Evolutionary conservation across 37 sponge, comb jelly and placozoan genomes (phyloP).

Genomic region (Diacarnus erythraeanus): DNA sequence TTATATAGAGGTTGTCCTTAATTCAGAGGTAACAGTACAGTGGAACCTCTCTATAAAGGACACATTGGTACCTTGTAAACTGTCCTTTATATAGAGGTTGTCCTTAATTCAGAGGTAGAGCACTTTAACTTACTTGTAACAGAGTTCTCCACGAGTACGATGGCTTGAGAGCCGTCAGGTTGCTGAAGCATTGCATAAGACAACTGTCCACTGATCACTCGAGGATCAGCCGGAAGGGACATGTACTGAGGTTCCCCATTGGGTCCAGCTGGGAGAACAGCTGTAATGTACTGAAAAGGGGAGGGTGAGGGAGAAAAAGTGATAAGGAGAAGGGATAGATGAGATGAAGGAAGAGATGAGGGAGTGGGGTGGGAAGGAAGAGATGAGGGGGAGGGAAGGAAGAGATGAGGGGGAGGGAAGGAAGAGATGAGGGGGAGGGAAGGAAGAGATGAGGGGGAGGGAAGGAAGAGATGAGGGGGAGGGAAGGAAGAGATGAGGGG

Average conservation of each 20-base stretch:
- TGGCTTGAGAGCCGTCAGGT: slow-evolving; percentile 45
- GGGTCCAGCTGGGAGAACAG: slow-evolving; percentile 34
- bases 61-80: too few relatives aligned
- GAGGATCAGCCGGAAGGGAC: slow-evolving; percentile 60
- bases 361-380: background rate
- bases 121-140: background rate
- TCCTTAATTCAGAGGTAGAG: too few relatives aligned
- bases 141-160: slow-evolving; percentile 67
- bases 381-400: too few relatives aligned
- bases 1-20: too few relatives aligned
- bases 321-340: background rate
- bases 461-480: background rate
- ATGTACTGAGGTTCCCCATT: slow-evolving; percentile 40
- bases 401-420: background rate
- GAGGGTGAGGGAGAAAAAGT: background rate
- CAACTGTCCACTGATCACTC: slow-evolving; percentile 62
- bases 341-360: too few relatives aligned
- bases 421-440: background rate
- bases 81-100: too few relatives aligned
- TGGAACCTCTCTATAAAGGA: too few relatives aligned
- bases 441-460: too few relatives aligned
- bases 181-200: slow-evolving; percentile 72
- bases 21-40: too few relatives aligned
- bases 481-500: background rate
- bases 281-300: slow-evolving; percentile 37